Evolutionary conservation across 2,797 vertebrate species (phyloP).

Genomic region (Phalanger gymnotis): DNA sequence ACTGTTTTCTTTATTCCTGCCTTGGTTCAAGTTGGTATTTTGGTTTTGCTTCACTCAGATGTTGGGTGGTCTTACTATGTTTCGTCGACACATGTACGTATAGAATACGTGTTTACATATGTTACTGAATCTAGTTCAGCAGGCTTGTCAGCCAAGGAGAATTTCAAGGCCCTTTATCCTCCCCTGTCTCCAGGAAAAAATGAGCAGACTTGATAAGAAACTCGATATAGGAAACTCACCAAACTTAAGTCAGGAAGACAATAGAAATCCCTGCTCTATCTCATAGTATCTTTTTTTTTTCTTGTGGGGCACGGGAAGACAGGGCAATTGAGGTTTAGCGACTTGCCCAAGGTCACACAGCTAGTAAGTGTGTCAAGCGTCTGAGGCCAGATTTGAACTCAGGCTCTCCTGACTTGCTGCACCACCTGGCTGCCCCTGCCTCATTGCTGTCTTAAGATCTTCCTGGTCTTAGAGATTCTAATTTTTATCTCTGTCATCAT

Average conservation of each 20-base stretch:
- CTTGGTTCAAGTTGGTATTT: not conserved
- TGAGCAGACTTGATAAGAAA: not conserved
- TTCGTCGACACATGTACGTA: not conserved
- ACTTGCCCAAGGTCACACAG: too few species aligned
- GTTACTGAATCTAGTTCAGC: conserved; percentile 1
- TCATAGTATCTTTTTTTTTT: too few species aligned
- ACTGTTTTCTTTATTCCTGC: not conserved
- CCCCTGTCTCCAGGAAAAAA: not conserved
- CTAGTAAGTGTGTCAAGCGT: too few species aligned
- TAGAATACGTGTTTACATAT: not conserved
- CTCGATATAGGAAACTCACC: not conserved
- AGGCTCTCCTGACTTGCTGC: too few species aligned
- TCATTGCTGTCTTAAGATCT: not conserved
- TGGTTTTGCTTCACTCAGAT: not conserved
- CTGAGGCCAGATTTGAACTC: too few species aligned
- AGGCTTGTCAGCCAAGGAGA: not conserved
- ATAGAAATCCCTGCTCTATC: not conserved
- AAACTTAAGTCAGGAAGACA: not conserved
- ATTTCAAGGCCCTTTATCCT: not conserved
- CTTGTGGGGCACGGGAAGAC: too few species aligned
- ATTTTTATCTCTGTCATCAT: not conserved
- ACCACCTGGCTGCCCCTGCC: too few species aligned
- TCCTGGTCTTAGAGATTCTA: not conserved
- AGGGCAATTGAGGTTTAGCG: too few species aligned
- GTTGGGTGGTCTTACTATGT: not conserved